Conservation (phyloP, 2,113 vertebrate species). For the Rostratula benghalensis region DNA sequence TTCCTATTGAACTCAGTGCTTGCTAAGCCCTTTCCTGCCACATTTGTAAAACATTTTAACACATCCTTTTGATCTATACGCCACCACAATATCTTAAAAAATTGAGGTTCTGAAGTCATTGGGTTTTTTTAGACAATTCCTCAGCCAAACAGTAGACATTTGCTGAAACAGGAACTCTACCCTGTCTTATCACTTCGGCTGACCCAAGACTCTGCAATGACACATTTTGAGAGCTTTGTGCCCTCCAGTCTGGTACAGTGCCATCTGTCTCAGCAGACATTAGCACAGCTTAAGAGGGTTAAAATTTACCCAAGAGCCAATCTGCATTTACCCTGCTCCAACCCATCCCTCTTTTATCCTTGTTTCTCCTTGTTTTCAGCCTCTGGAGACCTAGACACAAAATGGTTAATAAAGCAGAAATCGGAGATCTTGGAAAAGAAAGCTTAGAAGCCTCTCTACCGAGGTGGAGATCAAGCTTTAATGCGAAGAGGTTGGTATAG, state of each 20-base stretch:
- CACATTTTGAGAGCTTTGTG: background rate
- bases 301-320: background rate
- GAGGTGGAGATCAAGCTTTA: background rate
- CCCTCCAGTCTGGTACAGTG: background rate
- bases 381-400: background rate
- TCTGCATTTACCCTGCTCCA: background rate
- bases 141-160: background rate
- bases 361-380: background rate
- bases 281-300: background rate
- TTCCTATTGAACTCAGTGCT: background rate
- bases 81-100: background rate
- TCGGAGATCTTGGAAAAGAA: background rate
- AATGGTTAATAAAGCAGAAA: background rate
- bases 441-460: background rate
- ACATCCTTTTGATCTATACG: background rate
- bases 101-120: background rate
- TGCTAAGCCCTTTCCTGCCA: background rate
- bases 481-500: background rate
- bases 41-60: background rate
- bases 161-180: background rate
- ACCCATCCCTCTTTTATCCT: background rate
- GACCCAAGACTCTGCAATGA: background rate
- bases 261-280: background rate
- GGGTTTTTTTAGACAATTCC: background rate
- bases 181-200: background rate